These are phyloP conservation scores for Phortica okadai DNA, from an alignment of 2,888 invertebrate genomes.

Conservation along the genomic window DNA sequence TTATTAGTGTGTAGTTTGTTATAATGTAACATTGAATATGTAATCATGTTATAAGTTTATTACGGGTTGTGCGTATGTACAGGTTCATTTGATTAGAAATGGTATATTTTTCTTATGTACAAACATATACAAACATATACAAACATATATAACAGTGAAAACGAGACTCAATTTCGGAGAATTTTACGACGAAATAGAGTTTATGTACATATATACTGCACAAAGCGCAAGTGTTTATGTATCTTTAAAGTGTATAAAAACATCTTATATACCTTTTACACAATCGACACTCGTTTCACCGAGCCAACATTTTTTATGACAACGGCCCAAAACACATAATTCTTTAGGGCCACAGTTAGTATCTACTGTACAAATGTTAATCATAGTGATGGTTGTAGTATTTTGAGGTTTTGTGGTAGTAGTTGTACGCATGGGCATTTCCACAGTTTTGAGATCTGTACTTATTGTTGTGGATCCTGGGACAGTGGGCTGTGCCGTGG, in stretches of 20 bases:
- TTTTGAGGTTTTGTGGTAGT: conserved; percentile 59
- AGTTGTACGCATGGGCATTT: conserved; percentile 51
- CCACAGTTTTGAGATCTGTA: conserved; percentile 55
- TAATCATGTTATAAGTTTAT: conserved; percentile 32
- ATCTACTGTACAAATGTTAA: conserved; percentile 78
- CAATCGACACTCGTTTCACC: conserved; percentile 60
- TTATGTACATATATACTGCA: conserved; percentile 24
- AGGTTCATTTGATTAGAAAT: conserved; percentile 46
- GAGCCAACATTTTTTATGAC: conserved; percentile 75
- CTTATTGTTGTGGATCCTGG: conserved; percentile 59
- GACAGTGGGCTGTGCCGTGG: conserved; percentile 61
- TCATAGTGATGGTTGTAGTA: conserved; percentile 70
- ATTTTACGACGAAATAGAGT: conserved; percentile 37
- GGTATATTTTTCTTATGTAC: conserved; percentile 30
- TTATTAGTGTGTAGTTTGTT: conserved; percentile 42
- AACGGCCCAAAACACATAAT: conserved; percentile 80
- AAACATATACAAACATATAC: conserved; percentile 45
- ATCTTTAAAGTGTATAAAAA: conserved; percentile 35
- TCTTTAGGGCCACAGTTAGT: conserved; percentile 80
- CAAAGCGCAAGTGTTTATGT: conserved; percentile 21
- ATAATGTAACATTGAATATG: neutral
- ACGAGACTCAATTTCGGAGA: neutral
- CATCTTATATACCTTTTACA: conserved; percentile 73
- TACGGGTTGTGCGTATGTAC: conserved; percentile 42
- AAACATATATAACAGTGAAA: conserved; percentile 7